Evolutionary conservation across 2,797 vertebrate genomes (phyloP), one percentile per base, ranked within the genome.

Genomic region (Bufotes viridis): DNA sequence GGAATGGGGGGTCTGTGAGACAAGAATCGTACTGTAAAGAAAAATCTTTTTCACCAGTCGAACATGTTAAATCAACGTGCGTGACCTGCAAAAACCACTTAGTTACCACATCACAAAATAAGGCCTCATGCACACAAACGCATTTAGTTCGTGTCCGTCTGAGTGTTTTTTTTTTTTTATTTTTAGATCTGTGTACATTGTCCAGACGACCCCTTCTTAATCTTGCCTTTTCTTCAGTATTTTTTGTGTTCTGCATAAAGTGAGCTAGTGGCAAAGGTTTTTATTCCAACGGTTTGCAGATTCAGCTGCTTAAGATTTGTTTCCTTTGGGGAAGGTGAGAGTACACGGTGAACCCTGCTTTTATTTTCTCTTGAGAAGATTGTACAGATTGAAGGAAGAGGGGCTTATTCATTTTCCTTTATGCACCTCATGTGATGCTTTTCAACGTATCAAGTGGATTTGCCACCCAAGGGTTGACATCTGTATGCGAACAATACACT

Each of bases 401-500:
- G 91, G 80, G 92, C 93, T 92, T 92, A 92, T 93, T 93, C 93
- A 90, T 94, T 49, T 60, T 74, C 55, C 26, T n/a, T 61, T 60
- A 24, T 74, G 18, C 70, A 94, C 94, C 93, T 94, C 90, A 90
- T 86, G 87, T 63, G 92, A 93, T 93, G 91, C 91, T 94, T 51
- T 92, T 92, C 55, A 92, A 93, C 91, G 91, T 92, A 90, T 94
- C 87, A 90, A 85, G 93, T 93, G 84, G 93, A 91, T 94, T 93
- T 89, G 94, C 90, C 90, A 84, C 90, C 91, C 91, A 90, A 81
- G 92, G 89, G 93, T 92, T 91, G 92, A 93, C 94, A 92, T 91
- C 90, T 93, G 70, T 63, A 53, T 93, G 91, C 93, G 93, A 63
- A 90, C 95, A 97, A 94, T 97, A 94, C 95, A 95, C 95, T 93